Evolutionary conservation across 2,797 vertebrate species (phyloP), one percentile per base, ranked within the genome.

Genomic region (Myotis findleyi): DNA sequence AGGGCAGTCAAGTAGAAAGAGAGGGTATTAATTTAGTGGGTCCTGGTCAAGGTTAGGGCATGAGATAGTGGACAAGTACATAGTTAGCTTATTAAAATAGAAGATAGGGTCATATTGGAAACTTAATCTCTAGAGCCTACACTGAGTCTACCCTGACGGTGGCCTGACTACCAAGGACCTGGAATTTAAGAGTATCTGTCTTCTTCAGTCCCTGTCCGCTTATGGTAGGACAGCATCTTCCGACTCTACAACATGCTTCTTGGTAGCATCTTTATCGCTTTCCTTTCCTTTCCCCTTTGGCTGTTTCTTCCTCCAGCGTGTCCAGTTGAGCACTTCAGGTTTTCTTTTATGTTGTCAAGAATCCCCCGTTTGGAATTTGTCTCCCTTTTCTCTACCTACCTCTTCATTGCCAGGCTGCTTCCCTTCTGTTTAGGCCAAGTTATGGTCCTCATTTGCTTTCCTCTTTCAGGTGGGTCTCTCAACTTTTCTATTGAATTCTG

Each of bases 1-100:
- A 89, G 83, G 73, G 47, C 90, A 80, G 90, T 83, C 79, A 92
- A 92, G 79, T 55, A 96, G 93, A 96, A 97, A 96, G 95, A 91
- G 73, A 94, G 93, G 90, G 75, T 75, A 96, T 95, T 95, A 94
- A 95, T 97, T 96, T 91, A 96, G 96, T 89, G 95, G 81, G 84
- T 86, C 93, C 62, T 92, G 96, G 96, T 96, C 95, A 97, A 97
- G 95, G 95, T 97, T 95, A 97, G 93, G 97, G 87, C 93, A 97
- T 81, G 84, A 95, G 96, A 95, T 59, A 90, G 85, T 68, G 68
- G 92, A 91, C 88, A 97, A 96, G 72, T 87, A 88, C 72, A 89
- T 59, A 80, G 36, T 86, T 90, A 76, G 62, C 55, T 96, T 86
- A 94, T 87, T 87, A 92, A 88, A 83, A 82, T 81, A 86, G 30